Base-by-base conservation (phyloP, 2,888 invertebrate genomes). In the Cordilura impudica region DNA sequence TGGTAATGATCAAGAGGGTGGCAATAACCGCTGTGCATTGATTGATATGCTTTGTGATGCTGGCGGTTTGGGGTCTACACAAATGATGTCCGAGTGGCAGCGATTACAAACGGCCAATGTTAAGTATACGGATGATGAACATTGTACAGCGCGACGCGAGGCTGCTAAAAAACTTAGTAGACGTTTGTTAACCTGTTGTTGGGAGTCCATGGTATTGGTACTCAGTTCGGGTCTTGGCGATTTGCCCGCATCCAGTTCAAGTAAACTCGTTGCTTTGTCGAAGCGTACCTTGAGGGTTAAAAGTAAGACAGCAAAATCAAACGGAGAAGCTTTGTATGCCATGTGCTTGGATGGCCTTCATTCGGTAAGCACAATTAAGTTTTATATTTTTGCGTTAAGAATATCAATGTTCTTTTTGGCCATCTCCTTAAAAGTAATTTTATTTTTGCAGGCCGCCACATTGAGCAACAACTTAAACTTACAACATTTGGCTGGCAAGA, bases 201-300 rank as follows among this genome's bases (percentile, higher is more conserved):
- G 98, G 98, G 94, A 95, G 43, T 96, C 96, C 0, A 95, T 97
- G 92, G 94, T 98, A 76, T 94, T 95, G 14, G 96, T 98, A 0
- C 90, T 98, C 14, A 96, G 97, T 53, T 94, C 94, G 0, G 94
- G 95, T 0, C 89, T 96, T 66, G 93, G 93, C 1, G 94, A 90
- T 77, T 81, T 88, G 3, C 85, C 86, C 35, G 84, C 85, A 6
- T 91, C 91, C 0, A 91, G 91, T 31, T 89, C 92, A 16, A 91
- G 91, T 82, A 89, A 92, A 74, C 90, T 94, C 56, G 92, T 94
- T 66, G 92, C 93, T 0, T 91, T 94, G 45, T 92, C 92, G 53
- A 90, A 92, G 81, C 90, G 91, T 74, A 90, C 90, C 2, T 83
- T 90, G 10, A 84, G 90, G 23, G 90, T 89, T 29, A 90, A 90